Percentiles rank a stretch among this genome's conserved stretches.
Conservation (phyloP, 2,113 vertebrate species). For the Seriola aureovittata region DNA sequence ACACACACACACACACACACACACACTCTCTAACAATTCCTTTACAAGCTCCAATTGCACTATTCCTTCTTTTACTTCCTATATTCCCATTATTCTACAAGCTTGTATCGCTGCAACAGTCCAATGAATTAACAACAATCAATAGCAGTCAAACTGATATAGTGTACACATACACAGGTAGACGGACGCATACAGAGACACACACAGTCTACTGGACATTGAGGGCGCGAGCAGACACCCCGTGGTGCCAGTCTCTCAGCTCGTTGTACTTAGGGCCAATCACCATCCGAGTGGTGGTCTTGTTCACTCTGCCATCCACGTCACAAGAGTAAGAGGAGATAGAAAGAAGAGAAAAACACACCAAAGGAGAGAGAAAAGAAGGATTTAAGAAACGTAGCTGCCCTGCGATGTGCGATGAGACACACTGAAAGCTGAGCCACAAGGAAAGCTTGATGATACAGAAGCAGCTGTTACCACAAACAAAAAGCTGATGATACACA, state of each 20-base stretch:
- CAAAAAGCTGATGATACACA: slow-evolving; percentile 13
- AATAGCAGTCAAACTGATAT: slow-evolving; percentile 17
- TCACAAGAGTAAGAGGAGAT: slow-evolving; percentile 28
- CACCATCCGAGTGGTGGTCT: slow-evolving; percentile 89
- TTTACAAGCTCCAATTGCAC: slow-evolving; percentile 11
- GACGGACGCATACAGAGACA: slow-evolving; percentile 28
- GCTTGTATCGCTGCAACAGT: slow-evolving; percentile 4
- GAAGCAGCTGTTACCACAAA: background rate
- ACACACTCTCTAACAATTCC: slow-evolving; percentile 7
- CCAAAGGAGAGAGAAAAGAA: slow-evolving; percentile 41
- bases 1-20: background rate
- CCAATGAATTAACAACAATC: slow-evolving; percentile 10
- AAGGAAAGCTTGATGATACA: background rate
- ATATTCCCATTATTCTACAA: slow-evolving; percentile 27
- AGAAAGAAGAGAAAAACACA: slow-evolving; percentile 30
- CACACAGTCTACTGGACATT: slow-evolving; percentile 91
- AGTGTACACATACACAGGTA: background rate
- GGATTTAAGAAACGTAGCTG: slow-evolving; percentile 31
- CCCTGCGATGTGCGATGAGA: background rate
- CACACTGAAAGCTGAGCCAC: slow-evolving; percentile 45
- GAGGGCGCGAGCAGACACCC: slow-evolving; percentile 97
- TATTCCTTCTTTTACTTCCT: slow-evolving; percentile 28
- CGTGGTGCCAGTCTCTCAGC: slow-evolving; percentile 99
- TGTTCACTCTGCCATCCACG: slow-evolving; percentile 87
- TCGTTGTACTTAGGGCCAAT: slow-evolving; percentile 95